Evolutionary conservation across 2,888 invertebrate genomes (phyloP).

Genomic region (Drosophila cognata): DNA sequence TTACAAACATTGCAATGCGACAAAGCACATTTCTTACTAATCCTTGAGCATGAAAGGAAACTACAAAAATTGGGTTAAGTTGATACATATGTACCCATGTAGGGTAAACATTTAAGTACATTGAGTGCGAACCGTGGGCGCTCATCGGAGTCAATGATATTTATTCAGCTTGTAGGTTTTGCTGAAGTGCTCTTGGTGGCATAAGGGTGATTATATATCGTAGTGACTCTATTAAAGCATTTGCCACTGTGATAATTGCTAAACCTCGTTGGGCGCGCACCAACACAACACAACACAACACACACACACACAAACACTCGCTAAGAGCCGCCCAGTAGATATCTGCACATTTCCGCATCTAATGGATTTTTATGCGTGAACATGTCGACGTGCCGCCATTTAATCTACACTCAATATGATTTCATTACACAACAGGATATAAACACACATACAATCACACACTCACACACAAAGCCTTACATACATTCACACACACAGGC

Average conservation of each 20-base stretch:
- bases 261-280: slow-evolving; percentile 43
- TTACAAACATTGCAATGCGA: slow-evolving; percentile 11
- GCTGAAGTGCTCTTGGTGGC: slow-evolving; percentile 53
- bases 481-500: not conserved
- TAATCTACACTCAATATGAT: slow-evolving; percentile 78
- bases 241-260: slow-evolving; percentile 73
- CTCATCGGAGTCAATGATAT: slow-evolving; percentile 39
- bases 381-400: slow-evolving; percentile 74
- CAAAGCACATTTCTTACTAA: not conserved
- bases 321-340: slow-evolving; percentile 15
- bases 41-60: slow-evolving; percentile 30
- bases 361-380: slow-evolving; percentile 74
- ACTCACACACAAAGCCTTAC: slow-evolving; percentile 3
- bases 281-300: slow-evolving; percentile 8
- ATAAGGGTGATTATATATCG: slow-evolving; percentile 35
- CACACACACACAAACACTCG: not conserved
- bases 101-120: not conserved
- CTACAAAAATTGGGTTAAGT: slow-evolving; percentile 67
- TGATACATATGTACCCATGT: slow-evolving; percentile 23
- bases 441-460: slow-evolving; percentile 14
- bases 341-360: slow-evolving; percentile 63
- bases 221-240: slow-evolving; percentile 53
- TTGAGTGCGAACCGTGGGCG: slow-evolving; percentile 8
- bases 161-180: slow-evolving; percentile 47
- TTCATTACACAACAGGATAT: slow-evolving; percentile 70